Base-by-base conservation (phyloP, 1,140 invertebrate species). In the Drosophila melanica region DNA sequence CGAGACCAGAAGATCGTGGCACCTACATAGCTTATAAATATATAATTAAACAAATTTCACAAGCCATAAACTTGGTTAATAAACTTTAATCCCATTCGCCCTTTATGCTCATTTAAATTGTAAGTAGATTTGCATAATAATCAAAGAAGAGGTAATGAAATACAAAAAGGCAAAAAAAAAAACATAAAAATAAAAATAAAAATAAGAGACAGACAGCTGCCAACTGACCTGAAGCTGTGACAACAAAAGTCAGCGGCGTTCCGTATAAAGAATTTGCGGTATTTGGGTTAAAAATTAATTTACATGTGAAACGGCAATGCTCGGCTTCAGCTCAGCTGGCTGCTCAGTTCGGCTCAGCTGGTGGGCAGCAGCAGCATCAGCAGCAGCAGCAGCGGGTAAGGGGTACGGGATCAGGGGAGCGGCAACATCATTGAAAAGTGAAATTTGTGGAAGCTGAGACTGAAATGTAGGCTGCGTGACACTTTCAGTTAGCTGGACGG, bases 201-300 rank as follows among this genome's bases (percentile, higher is more conserved):
- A 27, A 27, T 27, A 27, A 55, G 51, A 63, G 65, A 53, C 63
- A 59, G 57, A 71, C 67, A 54, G 55, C 35, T 54, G 9, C 45
- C 37, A 51, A 23, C 55, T 48, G 79, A 78, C 57, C 74, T 63
- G 75, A 69, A 63, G 68, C 57, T 68, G 59, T 48, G 69, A 55
- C 41, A 60, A 27, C 67, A 33, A 59, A 55, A 45, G 41, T 60
- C 59, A 57, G 35, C 16, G 50, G 30, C 42, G 60, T 76, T 76
- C 74, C 79, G 58, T 79, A 75, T 66, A 79, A 87, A 90, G 80
- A 89, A 90, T 90, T 90, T 73, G 80, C 82, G 87, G 87, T 85
- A 90, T 90, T 90, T 90, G 89, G 87, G 87, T 90, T 90, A 90
- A 89, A 89, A 79, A 89, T 89, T 90, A 87, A 90, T 90, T 90